These are phyloP conservation scores for Aurelia sp. DNA, from an alignment of 30 jellyfish, hydroid and myxozoan genomes.

Conservation along the genomic window DNA sequence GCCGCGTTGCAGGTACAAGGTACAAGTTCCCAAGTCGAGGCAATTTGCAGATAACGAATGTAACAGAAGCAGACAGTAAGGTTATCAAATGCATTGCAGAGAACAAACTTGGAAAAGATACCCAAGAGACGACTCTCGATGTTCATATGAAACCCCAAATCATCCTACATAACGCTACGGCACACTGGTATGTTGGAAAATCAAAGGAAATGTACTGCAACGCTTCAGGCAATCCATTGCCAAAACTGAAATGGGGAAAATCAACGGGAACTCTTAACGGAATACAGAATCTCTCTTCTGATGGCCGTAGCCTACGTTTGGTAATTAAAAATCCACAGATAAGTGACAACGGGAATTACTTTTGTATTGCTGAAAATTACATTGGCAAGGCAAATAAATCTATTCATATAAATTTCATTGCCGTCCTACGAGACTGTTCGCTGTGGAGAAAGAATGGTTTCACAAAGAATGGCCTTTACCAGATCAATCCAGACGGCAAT, in stretches of 20 bases:
- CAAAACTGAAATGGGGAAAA: background rate
- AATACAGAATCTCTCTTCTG: background rate
- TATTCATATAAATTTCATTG: background rate
- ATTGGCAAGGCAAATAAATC: conserved; percentile 39
- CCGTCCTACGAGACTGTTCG: background rate
- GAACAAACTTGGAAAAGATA: background rate
- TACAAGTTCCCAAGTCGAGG: background rate
- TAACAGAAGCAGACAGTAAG: background rate
- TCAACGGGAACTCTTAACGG: background rate
- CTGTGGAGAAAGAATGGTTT: background rate
- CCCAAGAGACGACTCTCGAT: background rate
- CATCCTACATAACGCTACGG: background rate
- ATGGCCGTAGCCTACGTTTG: background rate
- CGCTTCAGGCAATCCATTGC: background rate
- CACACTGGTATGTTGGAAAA: background rate
- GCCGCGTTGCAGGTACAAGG: background rate
- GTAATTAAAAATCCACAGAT: conserved; percentile 29
- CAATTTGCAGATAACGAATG: background rate
- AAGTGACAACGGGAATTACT: conserved; percentile 53
- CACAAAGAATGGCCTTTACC: background rate
- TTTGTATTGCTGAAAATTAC: conserved; percentile 41
- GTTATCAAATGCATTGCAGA: background rate
- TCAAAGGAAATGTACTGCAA: background rate
- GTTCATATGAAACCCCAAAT: background rate
- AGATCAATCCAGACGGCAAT: background rate